A percentile compares a stretch with the other conserved stretches of the same genome.
Conservation (phyloP, 64 coral and sea anemone species). For the Montipora cactus region DNA sequence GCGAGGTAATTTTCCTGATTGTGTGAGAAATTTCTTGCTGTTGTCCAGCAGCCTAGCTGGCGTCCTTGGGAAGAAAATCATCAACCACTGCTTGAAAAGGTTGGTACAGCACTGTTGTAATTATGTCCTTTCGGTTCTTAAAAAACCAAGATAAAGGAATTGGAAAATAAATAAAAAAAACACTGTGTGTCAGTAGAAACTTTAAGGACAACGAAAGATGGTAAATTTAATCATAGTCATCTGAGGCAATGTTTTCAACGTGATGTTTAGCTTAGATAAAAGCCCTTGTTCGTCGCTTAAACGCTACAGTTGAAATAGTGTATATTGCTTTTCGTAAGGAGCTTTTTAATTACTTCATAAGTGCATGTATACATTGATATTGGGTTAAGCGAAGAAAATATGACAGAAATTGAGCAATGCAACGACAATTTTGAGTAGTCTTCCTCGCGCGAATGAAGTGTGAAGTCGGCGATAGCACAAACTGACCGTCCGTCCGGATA, state of each 20-base stretch:
- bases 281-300: constrained; percentile 42
- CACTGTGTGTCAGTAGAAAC: background rate
- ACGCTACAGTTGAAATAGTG: background rate
- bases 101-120: background rate
- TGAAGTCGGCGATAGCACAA: constrained; percentile 11
- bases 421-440: background rate
- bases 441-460: background rate
- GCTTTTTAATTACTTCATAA: constrained; percentile 42
- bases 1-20: constrained; percentile 16
- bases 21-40: background rate
- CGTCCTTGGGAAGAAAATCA: constrained; percentile 4
- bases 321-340: constrained; percentile 15
- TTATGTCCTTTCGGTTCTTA: background rate
- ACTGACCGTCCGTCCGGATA: constrained; percentile 29
- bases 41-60: background rate
- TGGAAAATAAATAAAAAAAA: background rate
- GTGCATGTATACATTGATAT: constrained; percentile 34
- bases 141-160: background rate
- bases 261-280: constrained; percentile 37
- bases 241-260: constrained; percentile 41
- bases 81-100: background rate
- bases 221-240: constrained; percentile 1
- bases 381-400: background rate
- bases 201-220: background rate
- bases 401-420: constrained; percentile 6